Base-by-base conservation (phyloP, 37 sponge, comb jelly and placozoan genomes). In the Mnemiopsis leidyi region DNA sequence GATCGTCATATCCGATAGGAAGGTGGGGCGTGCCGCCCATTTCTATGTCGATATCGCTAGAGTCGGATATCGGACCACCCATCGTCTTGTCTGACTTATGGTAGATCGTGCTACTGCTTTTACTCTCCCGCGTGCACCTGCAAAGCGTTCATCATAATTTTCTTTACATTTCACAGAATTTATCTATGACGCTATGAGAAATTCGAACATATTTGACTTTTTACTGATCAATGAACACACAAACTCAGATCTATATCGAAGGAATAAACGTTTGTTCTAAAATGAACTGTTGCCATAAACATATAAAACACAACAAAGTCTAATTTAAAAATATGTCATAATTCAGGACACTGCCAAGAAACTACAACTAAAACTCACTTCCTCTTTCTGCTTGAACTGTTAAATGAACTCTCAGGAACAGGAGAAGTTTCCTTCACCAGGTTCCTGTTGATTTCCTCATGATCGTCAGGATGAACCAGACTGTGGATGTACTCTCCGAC, bases 1-100 rank as follows among this genome's bases (percentile, higher is more conserved):
- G 90, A 39, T 85, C 90, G 24, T 38, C n/a, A 25, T 40, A 85
- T 13, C 90, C 90, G 67, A 34, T 35, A 5, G 90, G 90, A 29
- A 85, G 90, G 26, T 85, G 90, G 2, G 90, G 90, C 3, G 90
- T 85, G 16, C 90, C 90, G 0, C 90, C 90, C 90, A 85, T 85
- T 5, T 85, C 90, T 13, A 85, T 23, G 2, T 85, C 79, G 18
- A 77, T 77, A 34, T 77, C 79, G 33, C 32, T 33, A 18, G 32
- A 5, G 35, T 36, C 36, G 61, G 61, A 13, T 5, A 13, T 48
- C 1, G 20, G 18, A 28, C 79, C 36, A 1, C 79, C 36, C 0
- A 36, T 33, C 2, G 33, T 13, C 79, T 77, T 77, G 35, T 77
- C 79, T 5, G 79, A 77, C 18, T 26, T 77, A 36, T 77, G 79